phyloP scores from a whole-genome alignment of 2,113 vertebrate genomes.

The Callipepla californica region DNA sequence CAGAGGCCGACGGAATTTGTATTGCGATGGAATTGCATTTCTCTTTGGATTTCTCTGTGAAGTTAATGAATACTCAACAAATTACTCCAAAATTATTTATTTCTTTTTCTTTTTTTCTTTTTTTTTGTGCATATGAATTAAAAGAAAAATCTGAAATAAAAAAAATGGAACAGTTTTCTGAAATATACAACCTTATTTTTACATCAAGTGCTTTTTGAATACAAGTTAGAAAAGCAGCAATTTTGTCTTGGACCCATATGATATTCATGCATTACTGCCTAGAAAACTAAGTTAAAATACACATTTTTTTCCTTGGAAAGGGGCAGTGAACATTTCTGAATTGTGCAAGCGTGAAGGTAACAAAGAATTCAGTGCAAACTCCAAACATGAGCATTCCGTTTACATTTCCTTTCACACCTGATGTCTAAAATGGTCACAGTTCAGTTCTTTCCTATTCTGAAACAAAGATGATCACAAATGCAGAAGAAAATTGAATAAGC shows the following conservation, averaged over 20 bases:
- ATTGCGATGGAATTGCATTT: not conserved
- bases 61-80: not conserved
- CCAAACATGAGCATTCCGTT: not conserved
- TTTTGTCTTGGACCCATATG: not conserved
- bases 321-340: not conserved
- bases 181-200: not conserved
- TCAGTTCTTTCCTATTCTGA: not conserved
- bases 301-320: not conserved
- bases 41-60: not conserved
- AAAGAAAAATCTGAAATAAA: not conserved
- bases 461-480: not conserved
- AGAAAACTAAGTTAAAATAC: not conserved
- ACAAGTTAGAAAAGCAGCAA: constrained; percentile 46
- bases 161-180: not conserved
- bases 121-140: not conserved
- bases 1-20: not conserved
- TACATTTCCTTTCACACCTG: not conserved
- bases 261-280: not conserved
- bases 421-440: not conserved
- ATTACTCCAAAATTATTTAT: constrained; percentile 28
- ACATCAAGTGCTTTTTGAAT: not conserved
- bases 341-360: not conserved
- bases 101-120: not conserved
- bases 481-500: not conserved
- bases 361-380: constrained; percentile 16